Percentiles rank a stretch among this genome's conserved stretches.
Evolutionary conservation across 2,888 invertebrate species (phyloP).

Genomic region (Ectemnius lituratus): DNA sequence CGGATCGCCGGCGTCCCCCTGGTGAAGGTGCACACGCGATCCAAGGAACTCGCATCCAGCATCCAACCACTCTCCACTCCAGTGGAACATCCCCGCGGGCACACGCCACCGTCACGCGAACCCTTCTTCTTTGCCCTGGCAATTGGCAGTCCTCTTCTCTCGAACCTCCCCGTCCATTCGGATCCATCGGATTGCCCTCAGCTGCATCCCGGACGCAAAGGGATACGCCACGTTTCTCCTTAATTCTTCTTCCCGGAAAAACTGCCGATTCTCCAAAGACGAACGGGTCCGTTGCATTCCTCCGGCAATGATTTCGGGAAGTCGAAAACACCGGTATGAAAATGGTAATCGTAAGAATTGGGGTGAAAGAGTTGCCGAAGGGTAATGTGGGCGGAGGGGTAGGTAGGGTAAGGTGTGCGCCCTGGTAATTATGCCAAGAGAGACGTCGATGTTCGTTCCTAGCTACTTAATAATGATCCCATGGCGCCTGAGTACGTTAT

Average conservation of each 20-base stretch:
- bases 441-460: neutral
- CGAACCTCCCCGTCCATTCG: neutral
- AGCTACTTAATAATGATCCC: constrained; percentile 9
- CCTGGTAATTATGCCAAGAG: too few relatives aligned
- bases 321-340: too few relatives aligned
- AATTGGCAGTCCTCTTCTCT: neutral
- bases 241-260: neutral
- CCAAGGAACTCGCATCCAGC: neutral
- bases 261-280: neutral
- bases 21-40: constrained; percentile 2
- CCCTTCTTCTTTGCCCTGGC: neutral
- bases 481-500: constrained; percentile 63
- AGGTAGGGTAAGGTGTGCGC: too few relatives aligned
- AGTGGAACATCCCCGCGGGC: constrained; percentile 75
- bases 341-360: too few relatives aligned
- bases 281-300: too few relatives aligned
- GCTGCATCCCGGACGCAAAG: neutral
- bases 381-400: too few relatives aligned
- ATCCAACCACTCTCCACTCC: constrained; percentile 17
- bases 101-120: constrained; percentile 74
- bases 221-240: neutral
- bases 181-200: neutral
- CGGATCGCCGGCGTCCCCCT: neutral
- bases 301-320: too few relatives aligned
- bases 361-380: too few relatives aligned